Base-by-base conservation (phyloP, 2,797 vertebrate genomes). In the Argentina silus region DNA sequence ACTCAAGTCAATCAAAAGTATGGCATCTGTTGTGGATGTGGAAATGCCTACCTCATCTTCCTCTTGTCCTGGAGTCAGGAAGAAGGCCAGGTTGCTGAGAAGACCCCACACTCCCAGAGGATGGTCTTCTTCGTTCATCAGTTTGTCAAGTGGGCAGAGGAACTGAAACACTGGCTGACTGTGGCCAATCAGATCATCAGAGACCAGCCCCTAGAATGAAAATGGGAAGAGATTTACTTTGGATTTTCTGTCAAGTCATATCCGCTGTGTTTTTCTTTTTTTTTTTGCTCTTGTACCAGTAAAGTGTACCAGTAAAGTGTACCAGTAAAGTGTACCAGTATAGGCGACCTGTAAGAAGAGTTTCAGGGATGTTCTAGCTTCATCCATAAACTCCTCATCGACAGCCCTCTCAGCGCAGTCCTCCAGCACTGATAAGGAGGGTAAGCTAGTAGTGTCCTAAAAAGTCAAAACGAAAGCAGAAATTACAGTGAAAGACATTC, bases 151-250 rank as follows among this genome's bases (percentile, higher is more conserved):
- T 0, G 93, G 93, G 69, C 92, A 93, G 17, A 95, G 83, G 72
- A 95, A 94, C 78, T 91, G 89, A 77, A 95, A 95, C 36, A 95
- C 92, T 0, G 86, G 87, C 64, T 91, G 83, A 63, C 79, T 93
- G 81, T 76, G 85, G 15, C 93, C 88, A 0, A 89, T 85, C 51
- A 87, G 14, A 44, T 70, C 21, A 69, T 94, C 88, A 14, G 81
- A 87, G 0, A 95, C 81, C n/a, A 95, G 72, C 53, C 76, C 89
- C 94, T 95, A 73, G 1, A 67, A 68, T 74, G 44, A 0, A 36
- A 27, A 65, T 4, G 5, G 23, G 27, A 36, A 36, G 27, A 2
- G 44, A 45, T 9, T 45, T 17, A 14, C 17, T 10, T 15, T 63
- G 2, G 0, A 48, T 23, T 60, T 19, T 64, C 56, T 7, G 50